A percentile compares a stretch with the other conserved stretches of the same genome.
Evolutionary conservation across 2,113 vertebrate species (phyloP).

Genomic region (Tachuris rubrigastra): DNA sequence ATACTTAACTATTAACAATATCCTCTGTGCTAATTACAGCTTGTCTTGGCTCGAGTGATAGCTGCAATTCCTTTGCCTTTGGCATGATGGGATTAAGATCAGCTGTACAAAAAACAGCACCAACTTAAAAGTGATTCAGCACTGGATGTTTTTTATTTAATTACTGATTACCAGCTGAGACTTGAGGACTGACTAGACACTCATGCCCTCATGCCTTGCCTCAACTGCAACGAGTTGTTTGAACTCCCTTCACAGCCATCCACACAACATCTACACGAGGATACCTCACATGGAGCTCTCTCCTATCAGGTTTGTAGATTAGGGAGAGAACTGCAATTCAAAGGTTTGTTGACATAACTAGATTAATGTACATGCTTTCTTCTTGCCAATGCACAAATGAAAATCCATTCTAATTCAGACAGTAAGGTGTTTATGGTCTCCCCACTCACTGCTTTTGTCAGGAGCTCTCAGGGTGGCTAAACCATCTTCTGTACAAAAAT

Average conservation of each 20-base stretch:
- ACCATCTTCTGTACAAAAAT: neutral
- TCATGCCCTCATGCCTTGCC: neutral
- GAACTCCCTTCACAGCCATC: neutral
- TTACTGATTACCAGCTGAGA: neutral
- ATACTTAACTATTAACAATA: conserved; percentile 29
- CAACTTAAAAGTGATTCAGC: neutral
- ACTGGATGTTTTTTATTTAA: conserved; percentile 4
- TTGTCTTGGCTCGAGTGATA: conserved; percentile 10
- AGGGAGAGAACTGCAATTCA: neutral
- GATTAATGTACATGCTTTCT: neutral
- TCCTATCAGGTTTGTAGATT: neutral
- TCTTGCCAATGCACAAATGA: neutral
- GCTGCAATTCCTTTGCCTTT: conserved; percentile 51
- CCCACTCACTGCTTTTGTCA: neutral
- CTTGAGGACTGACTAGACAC: neutral
- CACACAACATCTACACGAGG: neutral
- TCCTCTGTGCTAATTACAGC: conserved; percentile 50
- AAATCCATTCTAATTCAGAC: neutral
- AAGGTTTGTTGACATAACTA: neutral
- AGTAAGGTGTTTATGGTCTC: neutral
- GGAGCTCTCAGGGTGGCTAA: neutral
- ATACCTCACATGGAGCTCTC: neutral
- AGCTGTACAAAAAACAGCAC: neutral
- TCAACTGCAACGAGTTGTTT: neutral
- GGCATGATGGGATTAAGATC: neutral